Evolutionary conservation across 2,797 vertebrate genomes (phyloP).

Genomic region (Chaunax sp.): DNA sequence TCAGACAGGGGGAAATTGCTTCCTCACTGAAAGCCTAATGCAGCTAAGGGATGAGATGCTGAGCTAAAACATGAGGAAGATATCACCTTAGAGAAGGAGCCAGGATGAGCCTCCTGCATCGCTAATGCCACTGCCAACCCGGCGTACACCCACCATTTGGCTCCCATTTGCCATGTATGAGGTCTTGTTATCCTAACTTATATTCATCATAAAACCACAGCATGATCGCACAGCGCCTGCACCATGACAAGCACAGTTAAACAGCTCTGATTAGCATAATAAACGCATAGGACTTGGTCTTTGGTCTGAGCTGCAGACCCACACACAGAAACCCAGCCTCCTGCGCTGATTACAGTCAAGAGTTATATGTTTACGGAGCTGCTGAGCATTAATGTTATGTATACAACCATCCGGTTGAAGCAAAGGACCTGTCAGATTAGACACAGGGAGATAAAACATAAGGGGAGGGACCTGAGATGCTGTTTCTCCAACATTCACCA

Average conservation of each 20-base stretch:
- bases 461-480: conserved; percentile 42
- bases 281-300: conserved; percentile 68
- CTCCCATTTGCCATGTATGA: conserved; percentile 72
- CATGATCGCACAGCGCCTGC: conserved; percentile 64
- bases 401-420: conserved; percentile 75
- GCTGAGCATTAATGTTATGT: conserved; percentile 76
- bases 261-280: conserved; percentile 82
- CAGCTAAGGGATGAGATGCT: conserved; percentile 60
- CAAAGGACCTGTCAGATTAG: conserved; percentile 80
- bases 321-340: conserved; percentile 55
- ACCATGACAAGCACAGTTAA: conserved; percentile 76
- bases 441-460: conserved; percentile 67
- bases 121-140: conserved; percentile 72
- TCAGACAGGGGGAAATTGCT: conserved; percentile 63
- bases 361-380: conserved; percentile 79
- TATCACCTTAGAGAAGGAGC: conserved; percentile 65
- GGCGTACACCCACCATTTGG: conserved; percentile 68
- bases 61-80: conserved; percentile 78
- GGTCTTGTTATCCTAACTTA: conserved; percentile 81
- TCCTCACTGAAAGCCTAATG: conserved; percentile 66
- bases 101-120: conserved; percentile 73
- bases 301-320: conserved; percentile 50
- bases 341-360: conserved; percentile 73
- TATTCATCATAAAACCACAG: conserved; percentile 84
- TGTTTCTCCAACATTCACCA: conserved; percentile 68